Percentiles rank a stretch among this genome's conserved stretches.
Conservation (phyloP, 2,797 vertebrate species). For the Notamacropus eugenii region DNA sequence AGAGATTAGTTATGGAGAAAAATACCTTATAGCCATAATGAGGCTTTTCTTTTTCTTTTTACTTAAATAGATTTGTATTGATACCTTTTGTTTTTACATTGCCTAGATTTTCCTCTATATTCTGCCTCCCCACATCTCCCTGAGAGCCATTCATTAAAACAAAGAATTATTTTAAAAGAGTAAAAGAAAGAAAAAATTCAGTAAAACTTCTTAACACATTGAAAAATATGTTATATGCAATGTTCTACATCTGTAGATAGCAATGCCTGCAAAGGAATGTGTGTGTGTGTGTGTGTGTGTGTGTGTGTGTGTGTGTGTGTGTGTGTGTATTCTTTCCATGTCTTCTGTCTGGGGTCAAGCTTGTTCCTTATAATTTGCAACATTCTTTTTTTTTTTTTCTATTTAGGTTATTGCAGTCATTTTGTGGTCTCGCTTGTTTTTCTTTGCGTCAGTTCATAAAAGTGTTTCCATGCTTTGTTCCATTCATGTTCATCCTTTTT, state of each 20-base stretch:
- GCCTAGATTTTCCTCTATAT: background rate
- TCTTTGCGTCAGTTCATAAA: background rate
- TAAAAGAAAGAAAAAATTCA: background rate
- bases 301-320: background rate
- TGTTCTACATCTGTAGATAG: background rate
- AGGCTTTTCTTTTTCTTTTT: background rate
- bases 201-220: background rate
- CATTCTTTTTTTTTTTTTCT: background rate
- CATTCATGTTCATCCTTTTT: background rate
- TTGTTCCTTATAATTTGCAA: background rate
- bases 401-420: background rate
- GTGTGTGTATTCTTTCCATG: background rate
- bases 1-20: slow-evolving; percentile 24
- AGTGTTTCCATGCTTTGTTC: background rate
- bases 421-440: background rate
- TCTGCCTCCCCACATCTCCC: background rate
- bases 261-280: background rate
- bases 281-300: background rate
- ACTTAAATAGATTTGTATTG: background rate
- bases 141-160: background rate
- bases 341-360: background rate
- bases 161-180: background rate
- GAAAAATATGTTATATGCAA: background rate
- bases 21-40: background rate
- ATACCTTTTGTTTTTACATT: background rate